phyloP scores from a whole-genome alignment of 2,113 vertebrate genomes.

The Chaenogobius annularis region DNA sequence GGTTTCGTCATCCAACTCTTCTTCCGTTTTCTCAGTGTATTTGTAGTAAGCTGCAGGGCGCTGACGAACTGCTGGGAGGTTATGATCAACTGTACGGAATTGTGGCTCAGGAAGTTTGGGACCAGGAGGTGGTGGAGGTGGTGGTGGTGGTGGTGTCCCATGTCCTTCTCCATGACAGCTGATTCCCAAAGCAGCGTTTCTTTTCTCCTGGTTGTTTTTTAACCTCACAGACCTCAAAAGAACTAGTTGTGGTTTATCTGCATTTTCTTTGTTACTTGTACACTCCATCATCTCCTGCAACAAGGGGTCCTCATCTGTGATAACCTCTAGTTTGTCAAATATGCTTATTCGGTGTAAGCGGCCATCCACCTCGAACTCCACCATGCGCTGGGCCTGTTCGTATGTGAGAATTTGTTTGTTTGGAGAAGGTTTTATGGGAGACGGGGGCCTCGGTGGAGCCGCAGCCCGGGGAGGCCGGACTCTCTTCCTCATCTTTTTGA shows the following conservation, averaged over 20 bases:
- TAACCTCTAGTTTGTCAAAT: conserved; percentile 89
- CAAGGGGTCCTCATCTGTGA: conserved; percentile 89
- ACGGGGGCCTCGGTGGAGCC: conserved; percentile 85
- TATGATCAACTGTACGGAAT: conserved; percentile 92
- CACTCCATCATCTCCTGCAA: conserved; percentile 95
- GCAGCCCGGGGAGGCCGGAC: conserved; percentile 87
- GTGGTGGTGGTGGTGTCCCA: conserved; percentile 26
- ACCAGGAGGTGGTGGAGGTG: conserved; percentile 59
- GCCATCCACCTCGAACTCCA: conserved; percentile 95
- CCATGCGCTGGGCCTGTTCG: conserved; percentile 96
- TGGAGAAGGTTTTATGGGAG: conserved; percentile 91
- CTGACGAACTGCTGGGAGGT: conserved; percentile 88
- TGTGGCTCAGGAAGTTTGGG: conserved; percentile 83
- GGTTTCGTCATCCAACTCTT: conserved; percentile 95
- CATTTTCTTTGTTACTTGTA: conserved; percentile 97
- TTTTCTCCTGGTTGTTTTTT: conserved; percentile 89
- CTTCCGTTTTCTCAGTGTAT: conserved; percentile 88
- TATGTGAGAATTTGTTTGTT: conserved; percentile 93
- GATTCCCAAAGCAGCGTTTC: conserved; percentile 79
- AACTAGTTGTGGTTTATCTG: conserved; percentile 84
- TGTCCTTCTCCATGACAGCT: conserved; percentile 72
- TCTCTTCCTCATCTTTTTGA: conserved; percentile 90
- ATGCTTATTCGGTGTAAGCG: conserved; percentile 93
- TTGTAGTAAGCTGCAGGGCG: conserved; percentile 85
- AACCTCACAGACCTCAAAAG: conserved; percentile 84